Evolutionary conservation across 2,113 vertebrate genomes (phyloP), one percentile per base, ranked within the genome.

Genomic region (Tragelaphus strepsiceros): DNA sequence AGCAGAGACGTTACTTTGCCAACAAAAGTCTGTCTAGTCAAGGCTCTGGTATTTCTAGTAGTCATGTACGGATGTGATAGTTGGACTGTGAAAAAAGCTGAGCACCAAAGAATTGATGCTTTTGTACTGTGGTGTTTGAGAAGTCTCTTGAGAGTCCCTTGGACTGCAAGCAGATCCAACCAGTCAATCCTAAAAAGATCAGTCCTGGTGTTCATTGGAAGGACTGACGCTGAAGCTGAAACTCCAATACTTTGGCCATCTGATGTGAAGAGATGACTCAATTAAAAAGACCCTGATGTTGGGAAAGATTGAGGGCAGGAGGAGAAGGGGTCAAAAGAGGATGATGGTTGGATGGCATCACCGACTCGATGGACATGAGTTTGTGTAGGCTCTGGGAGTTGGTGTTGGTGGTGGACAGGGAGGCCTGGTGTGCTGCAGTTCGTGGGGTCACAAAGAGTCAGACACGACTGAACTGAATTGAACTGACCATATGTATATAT

Each of bases 51-150:
- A 4, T 64, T n/a, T 64, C 30, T 4, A n/a, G 32, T n/a, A 9
- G 32, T n/a, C 32, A 64, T n/a, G 62, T 9, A n/a, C 9, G 32
- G 62, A 64, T 19, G 15, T n/a, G 16, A 64, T 15, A n/a, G 32
- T n/a, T n/a, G 15, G 7, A n/a, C 62, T 67, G 2, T n/a, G 2
- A 35, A 67, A 32, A 67, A 35, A 67, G 64, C 32, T 67, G 64
- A 67, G 64, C 2, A 2, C 16, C 0, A 0, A n/a, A n/a, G 32
- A 35, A 67, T 5, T 67, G 8, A 67, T 35, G 2, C 8, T 35
- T 67, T 67, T 67, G 16, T 35, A 35, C 64, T 67, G 32, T 67
- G 62, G 32, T 67, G 1, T n/a, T 67, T 16, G 32, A 19, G 16
- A n/a, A 67, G 62, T n/a, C 7, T n/a, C 62, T 19, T 67, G 32